Evolutionary conservation across 1,140 invertebrate species (phyloP).

Genomic region (Grapholita molesta): DNA sequence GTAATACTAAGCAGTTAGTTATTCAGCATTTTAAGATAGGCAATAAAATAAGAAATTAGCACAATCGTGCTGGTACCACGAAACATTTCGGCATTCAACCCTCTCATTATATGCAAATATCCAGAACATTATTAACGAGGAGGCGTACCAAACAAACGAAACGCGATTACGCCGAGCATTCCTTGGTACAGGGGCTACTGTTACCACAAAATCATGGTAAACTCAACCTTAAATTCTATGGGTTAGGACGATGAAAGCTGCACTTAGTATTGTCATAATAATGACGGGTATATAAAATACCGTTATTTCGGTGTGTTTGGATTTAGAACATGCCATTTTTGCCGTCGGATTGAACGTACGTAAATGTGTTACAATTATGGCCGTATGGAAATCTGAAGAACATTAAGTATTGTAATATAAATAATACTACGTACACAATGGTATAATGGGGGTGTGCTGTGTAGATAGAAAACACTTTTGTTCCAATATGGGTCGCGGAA

Average conservation of each 20-base stretch:
- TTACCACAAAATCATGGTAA: neutral
- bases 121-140: constrained; percentile 45
- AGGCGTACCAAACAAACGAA: constrained; percentile 38
- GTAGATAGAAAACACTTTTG: neutral
- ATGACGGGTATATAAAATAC: constrained; percentile 35
- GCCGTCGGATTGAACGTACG: constrained; percentile 17
- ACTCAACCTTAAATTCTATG: neutral
- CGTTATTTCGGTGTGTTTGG: constrained; percentile 33
- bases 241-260: neutral
- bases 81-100: constrained; percentile 27
- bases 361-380: constrained; percentile 3
- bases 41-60: neutral
- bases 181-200: constrained; percentile 8
- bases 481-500: neutral
- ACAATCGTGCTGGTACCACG: constrained; percentile 2
- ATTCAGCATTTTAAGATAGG: no score
- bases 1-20: no score
- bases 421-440: neutral
- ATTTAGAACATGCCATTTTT: constrained; percentile 39
- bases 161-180: constrained; percentile 30
- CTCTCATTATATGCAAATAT: constrained; percentile 52
- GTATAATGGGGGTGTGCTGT: neutral
- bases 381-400: neutral
- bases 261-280: constrained; percentile 37
- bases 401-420: neutral